Percentiles rank a stretch among this genome's conserved stretches.
phyloP scores from a whole-genome alignment of 1,140 invertebrate species.

The Aphelenchoides fujianensis region DNA sequence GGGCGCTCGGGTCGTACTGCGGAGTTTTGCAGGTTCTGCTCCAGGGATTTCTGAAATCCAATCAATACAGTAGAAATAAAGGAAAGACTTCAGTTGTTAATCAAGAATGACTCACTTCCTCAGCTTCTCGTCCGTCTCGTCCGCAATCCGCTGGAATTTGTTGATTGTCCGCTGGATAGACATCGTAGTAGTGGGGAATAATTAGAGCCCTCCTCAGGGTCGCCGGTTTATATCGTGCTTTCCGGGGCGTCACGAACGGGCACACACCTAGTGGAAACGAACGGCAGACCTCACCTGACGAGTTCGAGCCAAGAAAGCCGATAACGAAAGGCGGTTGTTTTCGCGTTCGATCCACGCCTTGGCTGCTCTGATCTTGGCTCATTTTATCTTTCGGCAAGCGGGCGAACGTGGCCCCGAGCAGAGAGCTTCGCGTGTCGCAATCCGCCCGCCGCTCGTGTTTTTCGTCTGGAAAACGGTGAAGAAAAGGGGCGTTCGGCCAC shows the following conservation, averaged over 20 bases:
- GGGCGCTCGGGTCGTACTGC: not conserved
- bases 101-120: conserved; percentile 3
- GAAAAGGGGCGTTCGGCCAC: too few species aligned
- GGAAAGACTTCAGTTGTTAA: not conserved
- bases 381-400: not conserved
- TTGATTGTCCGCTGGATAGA: not conserved
- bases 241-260: too few species aligned
- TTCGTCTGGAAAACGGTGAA: too few species aligned
- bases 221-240: too few species aligned
- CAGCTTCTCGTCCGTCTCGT: conserved; percentile 7
- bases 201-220: too few species aligned
- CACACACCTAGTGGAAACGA: too few species aligned
- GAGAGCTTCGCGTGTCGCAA: not conserved
- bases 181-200: too few species aligned
- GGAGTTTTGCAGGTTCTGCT: not conserved
- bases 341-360: not conserved
- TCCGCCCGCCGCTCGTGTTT: too few species aligned
- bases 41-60: conserved; percentile 13
- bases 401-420: not conserved
- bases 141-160: conserved; percentile 11
- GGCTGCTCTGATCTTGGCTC: not conserved
- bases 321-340: not conserved
- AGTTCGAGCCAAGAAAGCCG: not conserved
- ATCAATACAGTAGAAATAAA: not conserved
- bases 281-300: too few species aligned